phyloP scores from a whole-genome alignment of 2,113 vertebrate species.

The Hydrochoerus hydrochaeris region DNA sequence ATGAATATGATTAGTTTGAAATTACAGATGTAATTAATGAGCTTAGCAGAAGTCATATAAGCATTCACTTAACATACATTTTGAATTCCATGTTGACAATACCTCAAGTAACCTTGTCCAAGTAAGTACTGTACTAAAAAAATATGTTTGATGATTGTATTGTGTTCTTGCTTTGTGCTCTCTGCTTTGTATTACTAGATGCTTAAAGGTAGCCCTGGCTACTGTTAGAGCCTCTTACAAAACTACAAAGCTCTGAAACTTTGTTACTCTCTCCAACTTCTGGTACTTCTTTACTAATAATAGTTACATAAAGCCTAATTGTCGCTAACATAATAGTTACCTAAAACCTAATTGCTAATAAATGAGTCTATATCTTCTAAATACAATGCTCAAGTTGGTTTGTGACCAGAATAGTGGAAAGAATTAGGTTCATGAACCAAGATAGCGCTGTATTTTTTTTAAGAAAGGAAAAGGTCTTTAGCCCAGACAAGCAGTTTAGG shows the following conservation, averaged over 20 bases:
- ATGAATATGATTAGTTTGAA: conserved; percentile 21
- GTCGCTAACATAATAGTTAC: not conserved
- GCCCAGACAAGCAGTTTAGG: not conserved
- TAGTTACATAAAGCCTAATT: not conserved
- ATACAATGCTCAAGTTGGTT: not conserved
- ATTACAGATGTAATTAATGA: not conserved
- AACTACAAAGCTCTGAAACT: conserved; percentile 2
- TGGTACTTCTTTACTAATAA: not conserved
- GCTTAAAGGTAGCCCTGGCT: not conserved
- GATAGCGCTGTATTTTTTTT: not conserved
- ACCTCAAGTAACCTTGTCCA: not conserved
- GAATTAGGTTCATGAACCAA: not conserved
- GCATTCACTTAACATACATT: not conserved
- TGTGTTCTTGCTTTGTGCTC: not conserved
- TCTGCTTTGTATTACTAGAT: not conserved
- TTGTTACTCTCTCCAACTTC: not conserved
- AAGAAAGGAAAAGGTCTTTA: not conserved
- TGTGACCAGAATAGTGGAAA: not conserved
- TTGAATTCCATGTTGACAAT: not conserved
- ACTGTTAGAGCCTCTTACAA: not conserved
- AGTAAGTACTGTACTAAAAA: not conserved
- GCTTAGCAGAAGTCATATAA: not conserved
- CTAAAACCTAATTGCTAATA: not conserved
- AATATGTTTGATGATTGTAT: not conserved
- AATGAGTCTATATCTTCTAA: not conserved